A percentile compares a stretch with the other conserved stretches of the same genome.
Conservation (phyloP, 92 coral and sea anemone genomes). For the Phenganax subtilis region DNA sequence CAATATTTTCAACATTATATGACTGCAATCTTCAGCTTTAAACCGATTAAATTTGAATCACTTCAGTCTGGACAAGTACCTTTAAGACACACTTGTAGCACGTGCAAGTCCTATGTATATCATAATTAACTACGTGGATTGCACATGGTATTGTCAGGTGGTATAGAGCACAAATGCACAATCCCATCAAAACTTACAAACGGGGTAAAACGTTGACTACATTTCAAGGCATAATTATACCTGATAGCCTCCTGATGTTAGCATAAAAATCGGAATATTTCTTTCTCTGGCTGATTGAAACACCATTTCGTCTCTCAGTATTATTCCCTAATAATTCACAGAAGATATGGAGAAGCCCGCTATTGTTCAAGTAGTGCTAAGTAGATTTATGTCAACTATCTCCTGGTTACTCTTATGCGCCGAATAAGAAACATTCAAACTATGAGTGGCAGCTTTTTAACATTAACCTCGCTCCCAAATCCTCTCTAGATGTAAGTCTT, state of each 20-base stretch:
- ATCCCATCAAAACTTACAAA: neutral
- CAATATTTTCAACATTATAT: too few species aligned
- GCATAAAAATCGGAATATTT: conserved; percentile 78
- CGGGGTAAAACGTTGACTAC: neutral
- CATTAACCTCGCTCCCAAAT: too few species aligned
- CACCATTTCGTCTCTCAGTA: conserved; percentile 87
- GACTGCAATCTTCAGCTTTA: too few species aligned
- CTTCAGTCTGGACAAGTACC: too few species aligned
- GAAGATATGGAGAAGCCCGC: too few species aligned
- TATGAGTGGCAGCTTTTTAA: neutral
- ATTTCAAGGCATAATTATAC: conserved; percentile 28
- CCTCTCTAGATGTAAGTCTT: too few species aligned
- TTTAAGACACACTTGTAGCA: too few species aligned
- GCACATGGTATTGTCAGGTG: neutral
- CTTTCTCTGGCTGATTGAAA: conserved; percentile 69
- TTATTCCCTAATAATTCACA: conserved; percentile 62
- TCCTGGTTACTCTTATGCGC: neutral
- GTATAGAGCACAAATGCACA: neutral
- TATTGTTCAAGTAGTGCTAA: too few species aligned
- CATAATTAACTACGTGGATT: neutral
- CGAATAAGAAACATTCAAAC: neutral
- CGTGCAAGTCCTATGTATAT: neutral
- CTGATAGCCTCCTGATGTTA: conserved; percentile 98
- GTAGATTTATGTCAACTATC: too few species aligned
- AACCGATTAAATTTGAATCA: too few species aligned